Percentiles rank a stretch among this genome's conserved stretches.
Evolutionary conservation across 2,797 vertebrate genomes (phyloP).

Genomic region (Aeoliscus strigatus): DNA sequence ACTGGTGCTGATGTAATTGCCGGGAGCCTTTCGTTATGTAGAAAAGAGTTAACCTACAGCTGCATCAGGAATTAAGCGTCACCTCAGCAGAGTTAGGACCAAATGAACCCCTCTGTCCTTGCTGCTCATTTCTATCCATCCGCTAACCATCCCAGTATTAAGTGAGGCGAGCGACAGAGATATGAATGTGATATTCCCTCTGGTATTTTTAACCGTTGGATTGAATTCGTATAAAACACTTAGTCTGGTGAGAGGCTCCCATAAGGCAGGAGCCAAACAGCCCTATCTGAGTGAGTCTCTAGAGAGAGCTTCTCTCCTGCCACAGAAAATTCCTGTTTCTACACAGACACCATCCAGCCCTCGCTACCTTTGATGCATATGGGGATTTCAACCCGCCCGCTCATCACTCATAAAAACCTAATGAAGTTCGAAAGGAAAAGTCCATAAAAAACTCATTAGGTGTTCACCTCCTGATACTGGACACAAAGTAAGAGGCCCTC

Average conservation of each 20-base stretch:
- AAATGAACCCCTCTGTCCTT: constrained; percentile 50
- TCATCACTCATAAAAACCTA: constrained; percentile 76
- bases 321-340: constrained; percentile 58
- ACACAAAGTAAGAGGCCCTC: constrained; percentile 65
- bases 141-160: constrained; percentile 68
- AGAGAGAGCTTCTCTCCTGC: constrained; percentile 67
- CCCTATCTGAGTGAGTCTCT: constrained; percentile 69
- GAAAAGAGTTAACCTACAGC: constrained; percentile 53
- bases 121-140: constrained; percentile 59
- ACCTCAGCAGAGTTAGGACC: constrained; percentile 50
- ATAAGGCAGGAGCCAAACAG: constrained; percentile 67
- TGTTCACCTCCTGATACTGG: constrained; percentile 61
- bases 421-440: constrained; percentile 71
- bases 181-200: constrained; percentile 80
- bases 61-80: constrained; percentile 65
- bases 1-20: constrained; percentile 58
- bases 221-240: constrained; percentile 81
- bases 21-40: constrained; percentile 60
- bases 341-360: constrained; percentile 52
- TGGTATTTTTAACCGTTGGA: constrained; percentile 80
- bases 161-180: constrained; percentile 74
- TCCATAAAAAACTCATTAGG: constrained; percentile 75
- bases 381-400: constrained; percentile 30
- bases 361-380: constrained; percentile 50
- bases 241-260: constrained; percentile 74